phyloP scores from a whole-genome alignment of 2,888 invertebrate species.

The Hartigia nigra region DNA sequence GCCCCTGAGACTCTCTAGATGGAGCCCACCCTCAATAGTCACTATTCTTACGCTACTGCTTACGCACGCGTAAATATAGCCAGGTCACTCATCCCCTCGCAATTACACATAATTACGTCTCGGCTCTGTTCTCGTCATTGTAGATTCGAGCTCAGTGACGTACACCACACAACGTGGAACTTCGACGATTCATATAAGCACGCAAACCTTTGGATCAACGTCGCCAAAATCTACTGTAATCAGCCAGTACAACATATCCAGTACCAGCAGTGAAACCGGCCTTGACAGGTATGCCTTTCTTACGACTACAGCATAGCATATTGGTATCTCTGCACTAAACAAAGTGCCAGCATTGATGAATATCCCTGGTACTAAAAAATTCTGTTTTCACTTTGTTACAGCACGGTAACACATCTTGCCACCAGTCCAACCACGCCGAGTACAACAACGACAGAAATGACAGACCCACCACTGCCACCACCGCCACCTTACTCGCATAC shows the following conservation, averaged over 20 bases:
- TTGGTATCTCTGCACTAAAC: neutral
- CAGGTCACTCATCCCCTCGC: conserved; percentile 17
- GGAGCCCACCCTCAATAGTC: neutral
- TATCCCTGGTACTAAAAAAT: neutral
- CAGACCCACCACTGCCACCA: conserved; percentile 61
- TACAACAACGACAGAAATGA: conserved; percentile 53
- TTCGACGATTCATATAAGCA: conserved; percentile 54
- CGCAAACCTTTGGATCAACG: conserved; percentile 43
- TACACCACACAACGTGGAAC: conserved; percentile 57
- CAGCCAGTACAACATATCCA: conserved; percentile 55
- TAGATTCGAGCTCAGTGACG: conserved; percentile 60
- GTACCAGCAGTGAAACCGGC: conserved; percentile 52
- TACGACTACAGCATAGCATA: neutral
- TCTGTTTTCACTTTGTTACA: conserved; percentile 32
- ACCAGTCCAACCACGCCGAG: conserved; percentile 48
- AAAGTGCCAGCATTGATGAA: neutral
- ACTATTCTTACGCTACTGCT: conserved; percentile 28
- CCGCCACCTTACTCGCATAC: conserved; percentile 58
- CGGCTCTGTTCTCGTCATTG: conserved; percentile 22
- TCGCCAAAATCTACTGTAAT: conserved; percentile 50
- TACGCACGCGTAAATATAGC: conserved; percentile 40
- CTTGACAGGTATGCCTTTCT: conserved; percentile 51
- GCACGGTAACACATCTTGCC: conserved; percentile 49
- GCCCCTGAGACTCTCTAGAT: neutral
- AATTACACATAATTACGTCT: conserved; percentile 43